Base-by-base conservation (phyloP, 2,797 vertebrate genomes). In the Sebastes iracundus region DNA sequence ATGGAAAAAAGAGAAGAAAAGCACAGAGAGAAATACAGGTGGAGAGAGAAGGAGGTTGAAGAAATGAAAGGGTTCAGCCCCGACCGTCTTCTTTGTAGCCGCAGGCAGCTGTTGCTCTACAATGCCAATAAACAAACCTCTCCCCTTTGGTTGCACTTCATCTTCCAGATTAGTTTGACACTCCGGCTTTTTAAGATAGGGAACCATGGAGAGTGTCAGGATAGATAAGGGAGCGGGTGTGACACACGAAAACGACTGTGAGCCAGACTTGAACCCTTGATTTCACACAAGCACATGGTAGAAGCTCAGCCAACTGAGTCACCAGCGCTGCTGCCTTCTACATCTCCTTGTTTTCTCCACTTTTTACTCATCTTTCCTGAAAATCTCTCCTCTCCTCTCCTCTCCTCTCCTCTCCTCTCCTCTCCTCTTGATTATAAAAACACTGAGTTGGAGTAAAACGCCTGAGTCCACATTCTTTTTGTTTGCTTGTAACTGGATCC, bases 81-180 rank as follows among this genome's bases (percentile, higher is more conserved):
- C 55, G 84, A 87, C 67, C 60, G 67, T 70, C 59, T 55, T 78
- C 72, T 71, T 64, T 20, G 53, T 74, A 60, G 78, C 85, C 32
- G 4, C 9, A 28, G 71, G 91, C 69, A 69, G 69, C 79, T 74
- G 72, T 88, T 87, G 82, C 80, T 85, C 87, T 80, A 69, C 77
- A 86, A 81, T 72, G 66, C 70, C 73, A 72, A 72, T 76, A 82
- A 88, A 88, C 82, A 86, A 90, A 69, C 6, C 77, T 83, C 80
- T 84, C 59, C 32, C 18, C n/a, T 85, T 84, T 80, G 79, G 80
- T 75, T 79, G 69, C 66, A 83, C 63, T 78, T 90, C 70, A 80
- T 89, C 77, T 79, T 83, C 56, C 52, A 83, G 80, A 90, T 88
- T 85, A 85, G 49, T 81, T 74, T 84, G 83, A 90, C 83, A 72